A percentile compares a stretch with the other conserved stretches of the same genome.
These are phyloP conservation scores for Cirrhinus mrigala DNA, from an alignment of 2,797 vertebrate species.

Conservation along the genomic window DNA sequence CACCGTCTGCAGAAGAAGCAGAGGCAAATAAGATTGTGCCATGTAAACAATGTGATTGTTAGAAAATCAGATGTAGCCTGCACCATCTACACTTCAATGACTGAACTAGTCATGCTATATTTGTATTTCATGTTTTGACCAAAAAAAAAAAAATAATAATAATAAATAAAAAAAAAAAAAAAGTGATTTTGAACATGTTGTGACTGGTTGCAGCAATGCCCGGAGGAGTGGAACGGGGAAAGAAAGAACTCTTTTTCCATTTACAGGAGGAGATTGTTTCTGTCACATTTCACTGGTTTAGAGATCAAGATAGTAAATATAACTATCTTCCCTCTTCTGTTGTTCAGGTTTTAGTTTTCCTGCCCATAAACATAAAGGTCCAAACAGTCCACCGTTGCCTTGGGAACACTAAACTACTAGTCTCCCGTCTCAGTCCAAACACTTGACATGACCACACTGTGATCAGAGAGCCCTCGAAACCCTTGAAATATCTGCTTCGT, in stretches of 20 bases:
- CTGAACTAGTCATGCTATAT: background rate
- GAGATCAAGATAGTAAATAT: constrained; percentile 37
- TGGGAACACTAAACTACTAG: background rate
- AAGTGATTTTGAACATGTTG: constrained; percentile 12
- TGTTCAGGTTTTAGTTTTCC: constrained; percentile 13
- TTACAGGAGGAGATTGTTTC: constrained; percentile 52
- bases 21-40: background rate
- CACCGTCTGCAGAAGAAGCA: background rate
- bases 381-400: constrained; percentile 2
- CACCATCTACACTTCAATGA: no score
- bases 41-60: background rate
- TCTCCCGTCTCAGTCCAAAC: background rate
- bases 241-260: constrained; percentile 47
- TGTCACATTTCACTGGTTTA: constrained; percentile 39
- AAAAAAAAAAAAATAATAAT: background rate
- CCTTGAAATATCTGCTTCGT: constrained; percentile 1
- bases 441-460: constrained; percentile 1
- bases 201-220: constrained; percentile 13
- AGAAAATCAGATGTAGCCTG: background rate
- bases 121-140: background rate
- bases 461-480: constrained; percentile 3
- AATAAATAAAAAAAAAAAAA: background rate
- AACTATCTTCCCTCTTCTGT: background rate
- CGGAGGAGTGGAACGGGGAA: background rate
- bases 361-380: background rate